Evolutionary conservation across 2,113 vertebrate species (phyloP), one percentile per base, ranked within the genome.

Genomic region (Microcebus lehilahytsara): DNA sequence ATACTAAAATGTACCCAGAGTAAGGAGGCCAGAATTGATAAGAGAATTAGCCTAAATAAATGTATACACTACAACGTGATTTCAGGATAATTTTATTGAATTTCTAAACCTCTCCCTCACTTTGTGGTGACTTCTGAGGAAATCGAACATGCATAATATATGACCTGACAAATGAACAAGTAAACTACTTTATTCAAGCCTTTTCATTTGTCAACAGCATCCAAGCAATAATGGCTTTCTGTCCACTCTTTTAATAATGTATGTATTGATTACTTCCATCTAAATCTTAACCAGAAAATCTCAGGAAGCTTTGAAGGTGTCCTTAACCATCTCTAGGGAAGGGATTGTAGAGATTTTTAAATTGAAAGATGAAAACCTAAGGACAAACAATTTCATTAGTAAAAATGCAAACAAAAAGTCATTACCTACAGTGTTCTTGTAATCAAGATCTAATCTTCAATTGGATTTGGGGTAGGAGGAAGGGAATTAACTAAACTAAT

Each of bases 181-280:
- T 97, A 98, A 99, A 98, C 98, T 98, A 98, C 97, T 98, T 98
- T 98, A 98, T 98, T 98, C 97, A 98, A 98, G 89, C 92, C 98
- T 98, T 98, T 98, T 98, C 98, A 98, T 99, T 98, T 98, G 97
- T 98, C 98, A 98, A 98, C 98, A 98, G 83, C 81, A 96, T 91
- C 85, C 93, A 91, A 80, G 81, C 90, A 95, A 93, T 98, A 98
- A 98, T 95, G 97, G 96, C 83, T 98, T 98, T 98, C 97, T 98
- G 96, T 98, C 97, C 91, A 98, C 72, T 66, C 88, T 97, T 98
- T 98, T 98, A 98, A 98, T 98, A 98, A 98, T 98, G 93, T 81
- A 98, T 97, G 72, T 98, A 98, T 98, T 98, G 98, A 99, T 98
- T 98, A 97, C 94, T 75, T 98, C 96, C 97, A 97, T 98, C 97